Percentiles rank a stretch among this genome's conserved stretches.
phyloP scores from a whole-genome alignment of 2,797 vertebrate species.

The Stomatorhinus walkeri region DNA sequence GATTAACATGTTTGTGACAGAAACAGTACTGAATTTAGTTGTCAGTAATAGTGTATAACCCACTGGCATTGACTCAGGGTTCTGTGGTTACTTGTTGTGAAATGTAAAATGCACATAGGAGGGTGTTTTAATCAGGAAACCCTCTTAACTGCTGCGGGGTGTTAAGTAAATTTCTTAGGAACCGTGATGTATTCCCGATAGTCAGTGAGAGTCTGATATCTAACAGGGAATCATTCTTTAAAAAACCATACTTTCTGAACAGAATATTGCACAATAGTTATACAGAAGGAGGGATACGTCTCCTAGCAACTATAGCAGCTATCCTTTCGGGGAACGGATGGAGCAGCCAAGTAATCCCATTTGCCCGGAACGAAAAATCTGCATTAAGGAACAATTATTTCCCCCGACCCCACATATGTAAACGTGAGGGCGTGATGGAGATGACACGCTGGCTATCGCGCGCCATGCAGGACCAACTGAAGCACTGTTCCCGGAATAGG shows the following conservation, averaged over 20 bases:
- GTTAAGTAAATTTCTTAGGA: background rate
- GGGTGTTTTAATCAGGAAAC: background rate
- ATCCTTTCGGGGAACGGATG: slow-evolving; percentile 55
- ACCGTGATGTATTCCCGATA: background rate
- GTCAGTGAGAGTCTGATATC: background rate
- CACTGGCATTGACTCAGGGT: background rate
- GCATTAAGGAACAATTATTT: slow-evolving; percentile 16
- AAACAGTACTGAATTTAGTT: background rate
- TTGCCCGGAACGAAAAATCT: slow-evolving; percentile 33
- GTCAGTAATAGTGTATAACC: background rate
- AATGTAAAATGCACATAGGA: background rate
- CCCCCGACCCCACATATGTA: background rate
- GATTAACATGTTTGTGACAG: background rate
- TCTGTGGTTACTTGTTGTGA: background rate
- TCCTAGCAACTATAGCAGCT: slow-evolving; percentile 57
- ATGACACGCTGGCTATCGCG: background rate
- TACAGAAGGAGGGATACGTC: slow-evolving; percentile 47
- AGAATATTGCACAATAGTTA: slow-evolving; percentile 7
- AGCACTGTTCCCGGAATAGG: background rate
- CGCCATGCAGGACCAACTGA: background rate
- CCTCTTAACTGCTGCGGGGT: background rate
- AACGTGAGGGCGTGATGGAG: background rate
- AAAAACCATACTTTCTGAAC: background rate
- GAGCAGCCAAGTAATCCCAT: slow-evolving; percentile 44
- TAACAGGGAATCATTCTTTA: slow-evolving; percentile 7